Evolutionary conservation across 2,888 invertebrate genomes (phyloP).

Genomic region (Polyommatus icarus): DNA sequence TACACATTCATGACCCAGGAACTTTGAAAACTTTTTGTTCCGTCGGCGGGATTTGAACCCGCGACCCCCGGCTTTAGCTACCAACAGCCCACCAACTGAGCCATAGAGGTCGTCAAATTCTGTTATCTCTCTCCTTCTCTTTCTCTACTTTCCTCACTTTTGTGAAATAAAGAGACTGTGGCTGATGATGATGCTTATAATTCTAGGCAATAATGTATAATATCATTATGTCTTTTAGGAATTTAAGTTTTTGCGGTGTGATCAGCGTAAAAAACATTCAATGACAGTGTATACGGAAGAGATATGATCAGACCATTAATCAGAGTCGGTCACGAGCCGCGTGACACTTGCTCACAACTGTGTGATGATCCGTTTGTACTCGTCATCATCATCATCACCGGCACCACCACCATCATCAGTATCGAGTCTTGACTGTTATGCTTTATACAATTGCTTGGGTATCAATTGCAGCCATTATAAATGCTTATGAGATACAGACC

Average conservation of each 20-base stretch:
- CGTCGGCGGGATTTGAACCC: too few relatives aligned
- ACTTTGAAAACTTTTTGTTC: too few relatives aligned
- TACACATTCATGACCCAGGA: too few relatives aligned
- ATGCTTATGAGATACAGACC: not conserved
- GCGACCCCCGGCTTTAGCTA: too few relatives aligned
- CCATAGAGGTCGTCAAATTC: too few relatives aligned
- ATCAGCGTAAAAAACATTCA: constrained; percentile 9
- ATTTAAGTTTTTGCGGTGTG: not conserved
- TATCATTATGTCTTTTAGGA: not conserved
- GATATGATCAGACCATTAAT: constrained; percentile 22
- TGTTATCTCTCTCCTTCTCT: not conserved
- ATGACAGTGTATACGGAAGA: constrained; percentile 21
- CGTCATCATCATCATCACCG: not conserved
- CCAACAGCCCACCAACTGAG: too few relatives aligned
- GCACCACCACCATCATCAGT: not conserved
- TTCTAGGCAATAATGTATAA: not conserved
- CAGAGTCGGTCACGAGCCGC: constrained; percentile 23
- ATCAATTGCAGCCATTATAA: too few relatives aligned
- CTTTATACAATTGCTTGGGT: too few relatives aligned
- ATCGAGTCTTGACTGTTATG: too few relatives aligned
- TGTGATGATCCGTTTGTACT: constrained; percentile 12
- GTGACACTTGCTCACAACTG: constrained; percentile 21
- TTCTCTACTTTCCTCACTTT: not conserved
- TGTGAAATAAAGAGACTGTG: not conserved
- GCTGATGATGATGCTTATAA: not conserved